phyloP scores from a whole-genome alignment of 2,113 vertebrate genomes.

The Rhinopomastus cyanomelas region DNA sequence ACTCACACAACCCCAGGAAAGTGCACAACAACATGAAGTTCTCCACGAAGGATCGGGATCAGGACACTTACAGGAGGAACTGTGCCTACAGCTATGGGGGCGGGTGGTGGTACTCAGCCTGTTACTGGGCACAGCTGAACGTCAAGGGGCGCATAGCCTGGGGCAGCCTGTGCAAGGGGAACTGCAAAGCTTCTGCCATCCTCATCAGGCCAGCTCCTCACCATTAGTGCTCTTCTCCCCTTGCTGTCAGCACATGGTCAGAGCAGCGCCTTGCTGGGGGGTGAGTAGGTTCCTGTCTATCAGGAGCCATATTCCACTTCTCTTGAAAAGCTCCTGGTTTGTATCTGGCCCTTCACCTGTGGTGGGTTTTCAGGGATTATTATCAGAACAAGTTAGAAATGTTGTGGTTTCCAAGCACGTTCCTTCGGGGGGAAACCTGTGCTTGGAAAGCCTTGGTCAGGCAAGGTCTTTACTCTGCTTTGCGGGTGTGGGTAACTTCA shows the following conservation, averaged over 20 bases:
- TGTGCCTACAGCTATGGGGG: slow-evolving; percentile 34
- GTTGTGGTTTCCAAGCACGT: neutral
- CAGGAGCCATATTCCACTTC: neutral
- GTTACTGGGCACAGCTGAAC: slow-evolving; percentile 42
- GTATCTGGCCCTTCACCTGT: neutral
- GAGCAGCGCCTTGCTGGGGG: neutral
- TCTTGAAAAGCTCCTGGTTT: neutral
- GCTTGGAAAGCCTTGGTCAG: neutral
- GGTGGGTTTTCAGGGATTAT: neutral
- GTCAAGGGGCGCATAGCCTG: neutral
- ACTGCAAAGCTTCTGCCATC: slow-evolving; percentile 49
- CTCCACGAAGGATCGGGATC: slow-evolving; percentile 51
- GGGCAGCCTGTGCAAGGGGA: slow-evolving; percentile 22
- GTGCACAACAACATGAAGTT: slow-evolving; percentile 68
- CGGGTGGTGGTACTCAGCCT: slow-evolving; percentile 44
- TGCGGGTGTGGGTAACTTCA: neutral
- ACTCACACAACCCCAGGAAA: neutral
- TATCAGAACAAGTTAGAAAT: neutral
- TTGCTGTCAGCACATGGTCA: neutral
- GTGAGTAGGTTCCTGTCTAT: neutral
- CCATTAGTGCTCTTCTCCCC: neutral
- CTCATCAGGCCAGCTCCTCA: slow-evolving; percentile 17
- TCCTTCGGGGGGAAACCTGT: neutral
- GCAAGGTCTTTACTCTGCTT: neutral
- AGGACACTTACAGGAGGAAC: slow-evolving; percentile 45